These are phyloP conservation scores for Siphamia tubifer DNA, from an alignment of 2,113 vertebrate species.

Conservation along the genomic window DNA sequence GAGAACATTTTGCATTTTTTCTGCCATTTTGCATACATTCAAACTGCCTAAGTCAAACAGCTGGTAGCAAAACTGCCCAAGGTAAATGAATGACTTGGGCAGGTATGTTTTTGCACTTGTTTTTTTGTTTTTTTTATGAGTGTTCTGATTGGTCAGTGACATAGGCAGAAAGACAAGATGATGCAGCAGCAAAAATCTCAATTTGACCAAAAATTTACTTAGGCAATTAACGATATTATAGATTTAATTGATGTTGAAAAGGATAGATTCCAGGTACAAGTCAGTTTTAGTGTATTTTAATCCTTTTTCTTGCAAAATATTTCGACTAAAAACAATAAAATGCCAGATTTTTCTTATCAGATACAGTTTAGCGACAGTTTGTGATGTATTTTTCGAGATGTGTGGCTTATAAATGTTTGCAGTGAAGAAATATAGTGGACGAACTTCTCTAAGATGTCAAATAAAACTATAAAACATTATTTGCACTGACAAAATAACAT, in stretches of 20 bases:
- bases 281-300: constrained; percentile 15
- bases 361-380: not conserved
- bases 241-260: not conserved
- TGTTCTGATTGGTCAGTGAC: too few relatives aligned
- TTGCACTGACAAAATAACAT: not conserved
- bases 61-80: too few relatives aligned
- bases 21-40: too few relatives aligned
- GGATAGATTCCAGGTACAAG: not conserved
- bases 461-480: not conserved
- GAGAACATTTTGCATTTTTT: too few relatives aligned
- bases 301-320: not conserved
- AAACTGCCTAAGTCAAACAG: too few relatives aligned
- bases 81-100: too few relatives aligned
- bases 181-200: too few relatives aligned
- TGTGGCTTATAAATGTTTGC: not conserved
- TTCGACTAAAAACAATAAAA: not conserved
- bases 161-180: too few relatives aligned
- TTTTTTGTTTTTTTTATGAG: too few relatives aligned
- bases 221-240: too few relatives aligned
- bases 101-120: too few relatives aligned
- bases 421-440: not conserved
- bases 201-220: too few relatives aligned
- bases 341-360: not conserved
- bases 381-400: not conserved
- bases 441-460: not conserved